Evolutionary conservation across 1,140 invertebrate genomes (phyloP).

Genomic region (Saccostrea glomerata): DNA sequence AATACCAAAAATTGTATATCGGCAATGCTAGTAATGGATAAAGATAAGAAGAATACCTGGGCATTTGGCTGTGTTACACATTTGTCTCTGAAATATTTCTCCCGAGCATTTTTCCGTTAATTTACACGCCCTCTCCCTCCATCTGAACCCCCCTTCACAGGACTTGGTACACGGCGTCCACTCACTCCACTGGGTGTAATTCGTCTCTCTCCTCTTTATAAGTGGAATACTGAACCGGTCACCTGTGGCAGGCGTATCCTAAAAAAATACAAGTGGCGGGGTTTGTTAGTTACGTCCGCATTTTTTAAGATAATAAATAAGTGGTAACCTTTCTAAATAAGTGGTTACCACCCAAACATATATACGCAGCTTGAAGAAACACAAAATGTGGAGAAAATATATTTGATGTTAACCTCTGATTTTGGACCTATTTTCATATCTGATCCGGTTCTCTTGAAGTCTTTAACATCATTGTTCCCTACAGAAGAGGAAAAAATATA

Average conservation of each 20-base stretch:
- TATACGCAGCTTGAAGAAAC: too few relatives aligned
- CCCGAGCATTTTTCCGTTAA: not conserved
- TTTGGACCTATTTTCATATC: not conserved
- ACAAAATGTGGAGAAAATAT: too few relatives aligned
- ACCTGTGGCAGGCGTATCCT: slow-evolving; percentile 15
- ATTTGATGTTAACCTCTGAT: not conserved
- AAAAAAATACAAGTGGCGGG: not conserved
- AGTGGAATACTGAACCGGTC: slow-evolving; percentile 2
- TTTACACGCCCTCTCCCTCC: slow-evolving; percentile 18
- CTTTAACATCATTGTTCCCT: not conserved
- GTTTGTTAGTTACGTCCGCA: too few relatives aligned
- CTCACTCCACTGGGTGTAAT: not conserved
- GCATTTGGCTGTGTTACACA: slow-evolving; percentile 32
- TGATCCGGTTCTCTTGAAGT: not conserved
- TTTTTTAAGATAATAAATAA: too few relatives aligned
- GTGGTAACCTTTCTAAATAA: too few relatives aligned
- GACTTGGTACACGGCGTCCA: slow-evolving; percentile 16
- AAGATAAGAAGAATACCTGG: not conserved
- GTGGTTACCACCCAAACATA: too few relatives aligned
- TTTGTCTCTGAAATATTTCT: slow-evolving; percentile 30
- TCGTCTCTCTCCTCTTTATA: not conserved
- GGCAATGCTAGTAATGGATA: not conserved
- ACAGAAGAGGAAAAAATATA: not conserved
- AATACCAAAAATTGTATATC: too few relatives aligned
- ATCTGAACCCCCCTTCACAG: slow-evolving; percentile 15